Conservation (phyloP, 1,140 invertebrate species). For the Polypedilum vanderplanki region DNA sequence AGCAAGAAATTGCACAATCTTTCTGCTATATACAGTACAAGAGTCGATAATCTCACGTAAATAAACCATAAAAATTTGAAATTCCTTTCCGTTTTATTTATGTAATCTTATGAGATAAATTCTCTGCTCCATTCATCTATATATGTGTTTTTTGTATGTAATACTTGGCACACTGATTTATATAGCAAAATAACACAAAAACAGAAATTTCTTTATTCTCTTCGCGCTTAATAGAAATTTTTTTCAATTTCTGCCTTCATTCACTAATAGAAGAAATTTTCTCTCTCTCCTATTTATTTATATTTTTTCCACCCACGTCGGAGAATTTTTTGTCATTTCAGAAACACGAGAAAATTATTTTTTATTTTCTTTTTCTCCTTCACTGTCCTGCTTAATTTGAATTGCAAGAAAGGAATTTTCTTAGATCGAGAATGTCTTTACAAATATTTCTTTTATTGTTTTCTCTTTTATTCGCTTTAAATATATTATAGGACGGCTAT, state of each 20-base stretch:
- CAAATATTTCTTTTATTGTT: neutral
- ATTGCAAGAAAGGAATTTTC: too few relatives aligned
- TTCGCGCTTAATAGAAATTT: neutral
- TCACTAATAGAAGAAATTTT: too few relatives aligned
- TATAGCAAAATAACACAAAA: neutral
- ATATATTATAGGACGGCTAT: conserved; percentile 23
- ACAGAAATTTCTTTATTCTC: neutral
- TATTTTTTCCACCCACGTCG: neutral
- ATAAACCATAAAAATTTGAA: neutral
- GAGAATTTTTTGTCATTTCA: too few relatives aligned
- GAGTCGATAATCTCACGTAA: neutral
- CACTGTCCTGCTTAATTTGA: too few relatives aligned
- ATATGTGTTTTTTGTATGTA: too few relatives aligned
- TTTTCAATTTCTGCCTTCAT: too few relatives aligned
- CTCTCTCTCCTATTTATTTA: neutral
- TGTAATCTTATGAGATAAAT: neutral
- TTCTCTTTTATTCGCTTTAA: neutral
- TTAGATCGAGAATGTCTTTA: neutral
- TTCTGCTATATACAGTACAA: too few relatives aligned
- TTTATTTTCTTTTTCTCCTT: too few relatives aligned
- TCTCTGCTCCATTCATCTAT: neutral
- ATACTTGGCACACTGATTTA: conserved; percentile 11
- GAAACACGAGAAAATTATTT: too few relatives aligned
- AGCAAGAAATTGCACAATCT: too few relatives aligned
- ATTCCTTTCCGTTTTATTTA: neutral